Evolutionary conservation across 2,888 invertebrate genomes (phyloP).

Genomic region (Rhodophaea formosa): DNA sequence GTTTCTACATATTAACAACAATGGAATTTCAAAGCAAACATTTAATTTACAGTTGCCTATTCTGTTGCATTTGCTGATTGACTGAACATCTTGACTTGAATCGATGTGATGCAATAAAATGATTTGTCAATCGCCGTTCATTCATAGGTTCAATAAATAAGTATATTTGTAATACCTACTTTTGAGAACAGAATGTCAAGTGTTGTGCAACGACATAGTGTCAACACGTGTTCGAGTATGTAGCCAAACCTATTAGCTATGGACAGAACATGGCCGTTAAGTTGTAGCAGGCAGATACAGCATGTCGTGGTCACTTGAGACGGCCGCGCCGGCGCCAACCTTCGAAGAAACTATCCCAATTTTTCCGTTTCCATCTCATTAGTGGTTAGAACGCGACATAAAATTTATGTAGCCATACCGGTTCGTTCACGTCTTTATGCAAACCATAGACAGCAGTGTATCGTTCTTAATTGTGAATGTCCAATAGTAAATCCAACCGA

Average conservation of each 20-base stretch:
- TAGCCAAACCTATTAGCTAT: slow-evolving; percentile 27
- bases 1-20: slow-evolving; percentile 16
- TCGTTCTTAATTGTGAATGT: slow-evolving; percentile 45
- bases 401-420: slow-evolving; percentile 48
- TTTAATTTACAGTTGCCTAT: slow-evolving; percentile 8
- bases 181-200: slow-evolving; percentile 21
- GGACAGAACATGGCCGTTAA: slow-evolving; percentile 21
- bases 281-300: slow-evolving; percentile 9
- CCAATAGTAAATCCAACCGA: slow-evolving; percentile 54
- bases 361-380: slow-evolving; percentile 55
- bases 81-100: slow-evolving; percentile 1
- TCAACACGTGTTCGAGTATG: slow-evolving; percentile 26
- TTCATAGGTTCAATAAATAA: slow-evolving; percentile 5
- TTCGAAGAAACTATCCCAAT: slow-evolving; percentile 49
- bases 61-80: slow-evolving; percentile 9
- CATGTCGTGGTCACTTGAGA: slow-evolving; percentile 30
- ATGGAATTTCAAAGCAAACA: slow-evolving; percentile 14
- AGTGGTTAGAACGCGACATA: slow-evolving; percentile 48
- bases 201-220: slow-evolving; percentile 27
- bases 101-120: not conserved
- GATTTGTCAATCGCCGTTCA: slow-evolving; percentile 9
- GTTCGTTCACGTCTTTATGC: slow-evolving; percentile 59
- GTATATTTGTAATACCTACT: slow-evolving; percentile 17
- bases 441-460: slow-evolving; percentile 49
- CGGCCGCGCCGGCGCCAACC: slow-evolving; percentile 49